These are phyloP conservation scores for Zeuzera pyrina DNA, from an alignment of 2,888 invertebrate species.

Conservation along the genomic window DNA sequence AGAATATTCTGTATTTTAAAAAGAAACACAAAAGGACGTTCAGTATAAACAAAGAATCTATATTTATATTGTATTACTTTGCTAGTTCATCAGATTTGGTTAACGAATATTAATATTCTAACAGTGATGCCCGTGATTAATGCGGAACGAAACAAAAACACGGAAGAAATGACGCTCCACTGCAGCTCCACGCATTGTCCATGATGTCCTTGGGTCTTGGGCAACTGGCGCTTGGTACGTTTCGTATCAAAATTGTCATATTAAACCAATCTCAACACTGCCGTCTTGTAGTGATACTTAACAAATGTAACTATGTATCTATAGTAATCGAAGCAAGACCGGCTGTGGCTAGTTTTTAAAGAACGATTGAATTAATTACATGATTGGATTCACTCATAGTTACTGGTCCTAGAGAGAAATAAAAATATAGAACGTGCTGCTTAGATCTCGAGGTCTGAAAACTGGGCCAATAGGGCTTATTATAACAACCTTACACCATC, in stretches of 20 bases:
- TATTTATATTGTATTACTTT: not conserved
- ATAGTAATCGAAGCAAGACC: constrained; percentile 16
- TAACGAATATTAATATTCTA: constrained; percentile 60
- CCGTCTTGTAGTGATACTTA: too few relatives aligned
- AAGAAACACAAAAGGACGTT: too few relatives aligned
- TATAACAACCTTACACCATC: too few relatives aligned
- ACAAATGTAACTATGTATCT: too few relatives aligned
- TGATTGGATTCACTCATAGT: constrained; percentile 23
- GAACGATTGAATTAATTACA: constrained; percentile 32
- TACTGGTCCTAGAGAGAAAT: too few relatives aligned
- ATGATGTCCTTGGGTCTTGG: constrained; percentile 59
- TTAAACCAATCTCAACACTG: not conserved
- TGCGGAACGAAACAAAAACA: constrained; percentile 57
- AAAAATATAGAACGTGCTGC: too few relatives aligned
- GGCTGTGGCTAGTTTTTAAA: constrained; percentile 29
- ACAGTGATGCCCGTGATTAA: constrained; percentile 42
- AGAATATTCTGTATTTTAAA: too few relatives aligned
- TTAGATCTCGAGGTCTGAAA: too few relatives aligned
- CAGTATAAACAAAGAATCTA: too few relatives aligned
- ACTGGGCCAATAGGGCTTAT: too few relatives aligned
- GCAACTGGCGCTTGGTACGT: constrained; percentile 27
- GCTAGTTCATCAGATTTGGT: constrained; percentile 23
- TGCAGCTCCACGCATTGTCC: constrained; percentile 46
- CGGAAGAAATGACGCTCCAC: constrained; percentile 54
- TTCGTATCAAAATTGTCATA: constrained; percentile 12